Percentiles rank a stretch among this genome's conserved stretches.
Conservation (phyloP, 2,797 vertebrate species). For the Taeniopygia guttata region DNA sequence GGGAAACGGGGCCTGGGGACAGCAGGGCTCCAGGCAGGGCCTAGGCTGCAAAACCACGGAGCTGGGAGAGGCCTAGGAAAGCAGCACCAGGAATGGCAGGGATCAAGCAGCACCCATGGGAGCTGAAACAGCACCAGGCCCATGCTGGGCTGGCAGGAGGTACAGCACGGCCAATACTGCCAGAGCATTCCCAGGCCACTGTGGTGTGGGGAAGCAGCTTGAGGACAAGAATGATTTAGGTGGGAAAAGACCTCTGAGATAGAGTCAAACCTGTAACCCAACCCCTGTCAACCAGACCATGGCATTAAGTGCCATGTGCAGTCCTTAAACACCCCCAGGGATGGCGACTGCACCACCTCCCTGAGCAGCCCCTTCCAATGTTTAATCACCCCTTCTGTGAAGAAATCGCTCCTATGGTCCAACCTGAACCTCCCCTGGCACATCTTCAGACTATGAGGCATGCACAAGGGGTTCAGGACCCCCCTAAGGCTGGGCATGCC, state of each 20-base stretch:
- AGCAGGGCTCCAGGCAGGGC: background rate
- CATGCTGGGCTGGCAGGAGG: background rate
- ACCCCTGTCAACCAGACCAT: background rate
- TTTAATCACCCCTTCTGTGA: background rate
- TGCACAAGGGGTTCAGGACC: fast-evolving
- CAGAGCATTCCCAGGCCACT: background rate
- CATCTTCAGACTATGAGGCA: background rate
- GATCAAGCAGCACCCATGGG: background rate
- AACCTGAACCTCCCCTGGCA: background rate
- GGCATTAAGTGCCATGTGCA: background rate
- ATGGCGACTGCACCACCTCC: background rate
- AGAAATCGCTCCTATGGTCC: background rate
- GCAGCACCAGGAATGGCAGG: background rate
- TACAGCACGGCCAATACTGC: fast-evolving
- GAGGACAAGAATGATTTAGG: background rate
- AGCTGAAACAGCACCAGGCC: background rate
- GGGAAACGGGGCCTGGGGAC: fast-evolving
- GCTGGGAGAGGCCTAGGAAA: background rate
- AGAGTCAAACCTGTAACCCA: background rate
- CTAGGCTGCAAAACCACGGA: background rate
- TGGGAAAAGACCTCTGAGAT: background rate
- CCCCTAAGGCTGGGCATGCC: background rate
- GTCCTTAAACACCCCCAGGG: no score
- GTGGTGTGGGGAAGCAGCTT: background rate
- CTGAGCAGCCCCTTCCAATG: background rate